A percentile compares a stretch with the other conserved stretches of the same genome.
phyloP scores from a whole-genome alignment of 2,888 invertebrate species.

The Zaprionus bogoriensis region DNA sequence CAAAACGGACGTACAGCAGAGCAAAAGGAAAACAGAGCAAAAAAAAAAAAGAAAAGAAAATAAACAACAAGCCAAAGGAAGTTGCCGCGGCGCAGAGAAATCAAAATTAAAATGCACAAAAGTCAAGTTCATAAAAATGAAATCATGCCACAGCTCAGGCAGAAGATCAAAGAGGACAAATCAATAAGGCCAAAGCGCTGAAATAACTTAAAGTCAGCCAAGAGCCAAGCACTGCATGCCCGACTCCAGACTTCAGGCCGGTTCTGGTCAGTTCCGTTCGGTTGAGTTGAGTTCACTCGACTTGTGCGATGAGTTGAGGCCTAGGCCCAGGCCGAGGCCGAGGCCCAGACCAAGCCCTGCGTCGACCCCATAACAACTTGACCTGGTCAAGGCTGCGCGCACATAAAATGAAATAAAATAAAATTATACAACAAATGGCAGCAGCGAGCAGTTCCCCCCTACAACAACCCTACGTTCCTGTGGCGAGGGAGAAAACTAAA shows the following conservation, averaged over 20 bases:
- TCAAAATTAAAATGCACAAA: conserved; percentile 58
- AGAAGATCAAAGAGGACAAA: conserved; percentile 80
- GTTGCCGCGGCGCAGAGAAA: conserved; percentile 25
- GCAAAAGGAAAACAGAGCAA: not conserved
- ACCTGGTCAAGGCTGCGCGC: conserved; percentile 80
- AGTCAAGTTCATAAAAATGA: conserved; percentile 79
- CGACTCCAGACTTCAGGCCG: conserved; percentile 1
- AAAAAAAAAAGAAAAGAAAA: conserved; percentile 1
- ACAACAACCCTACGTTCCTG: too few relatives aligned
- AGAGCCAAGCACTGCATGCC: not conserved
- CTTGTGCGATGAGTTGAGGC: conserved; percentile 5
- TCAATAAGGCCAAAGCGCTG: conserved; percentile 69
- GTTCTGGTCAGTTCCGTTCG: conserved; percentile 2
- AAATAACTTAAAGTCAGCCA: conserved; percentile 70
- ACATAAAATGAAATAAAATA: conserved; percentile 77
- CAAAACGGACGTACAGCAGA: conserved; percentile 3
- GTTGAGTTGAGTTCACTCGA: conserved; percentile 1
- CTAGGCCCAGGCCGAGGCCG: too few relatives aligned
- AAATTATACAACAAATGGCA: conserved; percentile 71
- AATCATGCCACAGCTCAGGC: conserved; percentile 75
- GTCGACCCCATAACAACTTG: conserved; percentile 72
- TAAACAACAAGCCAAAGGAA: not conserved
- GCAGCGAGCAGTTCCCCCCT: too few relatives aligned
- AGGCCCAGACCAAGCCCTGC: too few relatives aligned
- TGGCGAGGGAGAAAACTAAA: conserved; percentile 66